A percentile compares a stretch with the other conserved stretches of the same genome.
Evolutionary conservation across 2,888 invertebrate genomes (phyloP).

Genomic region (Tenodera sinensis): DNA sequence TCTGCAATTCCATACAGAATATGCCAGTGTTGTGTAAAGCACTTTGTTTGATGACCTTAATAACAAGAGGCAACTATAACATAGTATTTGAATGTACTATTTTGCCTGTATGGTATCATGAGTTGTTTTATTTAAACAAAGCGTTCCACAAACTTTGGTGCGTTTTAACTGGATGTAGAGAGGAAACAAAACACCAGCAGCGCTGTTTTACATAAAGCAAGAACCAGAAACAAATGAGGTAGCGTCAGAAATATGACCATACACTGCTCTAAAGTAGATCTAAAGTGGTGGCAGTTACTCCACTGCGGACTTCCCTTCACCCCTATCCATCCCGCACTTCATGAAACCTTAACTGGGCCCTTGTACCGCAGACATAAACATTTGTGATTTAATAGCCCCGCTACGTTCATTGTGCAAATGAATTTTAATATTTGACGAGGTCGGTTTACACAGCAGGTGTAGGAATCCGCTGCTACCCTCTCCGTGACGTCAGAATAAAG

Average conservation of each 20-base stretch:
- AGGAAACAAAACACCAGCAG: background rate
- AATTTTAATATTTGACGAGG: background rate
- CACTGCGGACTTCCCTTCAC: background rate
- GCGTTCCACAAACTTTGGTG: background rate
- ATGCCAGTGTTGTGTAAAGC: too few species aligned
- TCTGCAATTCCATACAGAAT: too few species aligned
- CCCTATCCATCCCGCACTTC: background rate
- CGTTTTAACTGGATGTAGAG: background rate
- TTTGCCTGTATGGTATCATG: too few species aligned
- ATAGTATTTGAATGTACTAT: too few species aligned
- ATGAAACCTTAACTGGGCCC: background rate
- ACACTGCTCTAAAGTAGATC: background rate
- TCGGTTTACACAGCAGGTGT: background rate
- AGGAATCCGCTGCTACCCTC: background rate
- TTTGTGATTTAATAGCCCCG: background rate
- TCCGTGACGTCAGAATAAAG: background rate
- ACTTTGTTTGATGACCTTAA: too few species aligned
- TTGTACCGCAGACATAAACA: background rate
- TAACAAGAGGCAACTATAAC: too few species aligned
- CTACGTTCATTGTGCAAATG: background rate
- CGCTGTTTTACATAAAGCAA: background rate
- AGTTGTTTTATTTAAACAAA: background rate
- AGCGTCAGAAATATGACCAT: background rate
- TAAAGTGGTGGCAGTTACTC: background rate
- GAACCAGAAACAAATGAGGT: background rate